Percentiles rank a stretch among this genome's conserved stretches.
Evolutionary conservation across 2,113 vertebrate species (phyloP).

Genomic region (Scytalopus superciliaris): DNA sequence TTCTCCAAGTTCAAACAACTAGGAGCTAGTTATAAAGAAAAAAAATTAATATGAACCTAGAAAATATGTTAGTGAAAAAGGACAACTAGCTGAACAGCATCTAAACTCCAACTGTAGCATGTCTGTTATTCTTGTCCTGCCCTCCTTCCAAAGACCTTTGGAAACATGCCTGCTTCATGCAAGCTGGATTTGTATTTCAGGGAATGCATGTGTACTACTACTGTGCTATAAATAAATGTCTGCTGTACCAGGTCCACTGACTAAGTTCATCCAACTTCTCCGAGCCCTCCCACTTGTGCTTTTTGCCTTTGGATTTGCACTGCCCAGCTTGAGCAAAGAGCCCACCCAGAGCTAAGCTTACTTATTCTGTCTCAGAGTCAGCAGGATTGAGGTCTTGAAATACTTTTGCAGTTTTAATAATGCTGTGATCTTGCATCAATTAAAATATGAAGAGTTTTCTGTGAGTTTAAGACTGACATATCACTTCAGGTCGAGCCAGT

Average conservation of each 20-base stretch:
- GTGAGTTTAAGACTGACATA: neutral
- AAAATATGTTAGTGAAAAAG: neutral
- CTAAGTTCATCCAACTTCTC: neutral
- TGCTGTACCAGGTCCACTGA: neutral
- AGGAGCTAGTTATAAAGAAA: neutral
- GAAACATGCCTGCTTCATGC: neutral
- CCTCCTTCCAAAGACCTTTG: neutral
- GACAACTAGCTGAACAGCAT: neutral
- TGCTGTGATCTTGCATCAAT: neutral
- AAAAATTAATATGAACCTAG: neutral
- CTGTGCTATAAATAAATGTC: neutral
- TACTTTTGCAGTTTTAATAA: neutral
- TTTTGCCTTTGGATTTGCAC: neutral
- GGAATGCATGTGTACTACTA: neutral
- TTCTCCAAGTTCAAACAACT: neutral
- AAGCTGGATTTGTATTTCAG: conserved; percentile 14
- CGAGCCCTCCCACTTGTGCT: neutral
- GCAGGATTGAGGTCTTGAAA: neutral
- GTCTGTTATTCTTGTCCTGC: neutral
- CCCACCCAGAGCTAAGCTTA: neutral
- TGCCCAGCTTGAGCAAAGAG: neutral
- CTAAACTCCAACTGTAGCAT: neutral
- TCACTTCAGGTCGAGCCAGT: neutral
- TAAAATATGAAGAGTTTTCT: neutral
- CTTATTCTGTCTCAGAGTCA: neutral